A percentile compares a stretch with the other conserved stretches of the same genome.
phyloP scores from a whole-genome alignment of 1,140 invertebrate genomes.

The Rhopalosiphum padi region DNA sequence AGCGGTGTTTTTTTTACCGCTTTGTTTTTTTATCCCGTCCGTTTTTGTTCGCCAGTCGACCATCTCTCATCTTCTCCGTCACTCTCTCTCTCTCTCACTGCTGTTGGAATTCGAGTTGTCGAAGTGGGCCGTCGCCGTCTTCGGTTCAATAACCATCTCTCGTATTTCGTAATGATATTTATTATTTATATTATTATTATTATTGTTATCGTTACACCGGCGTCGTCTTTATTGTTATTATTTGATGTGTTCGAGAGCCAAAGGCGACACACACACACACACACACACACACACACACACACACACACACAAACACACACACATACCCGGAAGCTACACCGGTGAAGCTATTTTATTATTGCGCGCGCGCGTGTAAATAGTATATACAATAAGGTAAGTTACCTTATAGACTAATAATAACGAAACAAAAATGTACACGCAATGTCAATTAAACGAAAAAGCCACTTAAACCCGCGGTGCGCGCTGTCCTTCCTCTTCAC shows the following conservation, averaged over 20 bases:
- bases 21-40: slow-evolving; percentile 6
- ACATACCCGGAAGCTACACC: neutral
- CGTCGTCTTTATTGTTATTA: slow-evolving; percentile 1
- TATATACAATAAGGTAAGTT: neutral
- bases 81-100: neutral
- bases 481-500: neutral
- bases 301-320: neutral
- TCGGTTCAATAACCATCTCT: slow-evolving; percentile 38
- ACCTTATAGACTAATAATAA: neutral
- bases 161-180: neutral
- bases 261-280: neutral
- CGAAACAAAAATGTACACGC: slow-evolving; percentile 1
- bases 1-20: neutral
- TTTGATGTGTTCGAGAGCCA: neutral
- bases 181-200: neutral
- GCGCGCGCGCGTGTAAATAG: neutral
- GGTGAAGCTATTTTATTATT: neutral
- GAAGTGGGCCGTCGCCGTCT: slow-evolving; percentile 37
- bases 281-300: neutral
- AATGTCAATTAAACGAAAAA: slow-evolving; percentile 29
- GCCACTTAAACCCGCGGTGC: neutral
- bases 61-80: neutral
- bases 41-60: neutral
- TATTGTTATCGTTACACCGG: neutral
- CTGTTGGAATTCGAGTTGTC: slow-evolving; percentile 44